Base-by-base conservation (phyloP, 2,113 vertebrate species). In the Capreolus pygargus region DNA sequence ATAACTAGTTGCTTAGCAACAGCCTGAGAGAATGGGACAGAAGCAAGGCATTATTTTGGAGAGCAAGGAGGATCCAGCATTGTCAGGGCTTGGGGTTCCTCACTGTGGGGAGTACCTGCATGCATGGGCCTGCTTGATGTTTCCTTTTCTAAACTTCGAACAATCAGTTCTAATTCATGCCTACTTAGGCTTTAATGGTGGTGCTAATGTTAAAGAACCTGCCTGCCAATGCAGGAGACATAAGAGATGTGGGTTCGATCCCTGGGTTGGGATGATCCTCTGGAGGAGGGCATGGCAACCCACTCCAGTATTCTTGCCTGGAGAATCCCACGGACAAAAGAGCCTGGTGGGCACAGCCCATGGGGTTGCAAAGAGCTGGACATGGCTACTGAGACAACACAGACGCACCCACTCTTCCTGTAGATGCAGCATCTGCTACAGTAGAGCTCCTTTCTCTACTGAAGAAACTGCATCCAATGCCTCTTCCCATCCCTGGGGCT, bases 101-200 rank as follows among this genome's bases (percentile, higher is more conserved):
- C 10, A 2, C 16, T 1, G 1, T 47, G 12, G 14, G n/a, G 8
- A 28, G 25, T 1, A 12, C 3, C 1, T 5, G 67, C 33, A 12
- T 12, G 13, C 13, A 5, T 3, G 33, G 16, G 6, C 36, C 45
- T 36, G 21, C 39, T 16, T 17, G 45, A 21, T 30, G 57, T 3
- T 55, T n/a, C 28, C n/a, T 67, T 55, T 70, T 54, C 43, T 36
- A 60, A 61, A 39, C 84, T 76, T 58, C 43, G 43, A 70, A 79
- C 13, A 79, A 64, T 86, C 17, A 4, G 16, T 78, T 67, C 27
- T 39, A 43, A 74, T 81, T 33, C 39, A 33, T 16, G 21, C 27
- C 11, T n/a, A 5, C 15, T 17, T 47, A 19, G 67, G 67, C n/a
- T 39, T 23, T 70, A 12, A 70, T 23, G 67, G n/a, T 70, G 19